phyloP scores from a whole-genome alignment of 2,888 invertebrate species.

The Pseudococcus viburni region DNA sequence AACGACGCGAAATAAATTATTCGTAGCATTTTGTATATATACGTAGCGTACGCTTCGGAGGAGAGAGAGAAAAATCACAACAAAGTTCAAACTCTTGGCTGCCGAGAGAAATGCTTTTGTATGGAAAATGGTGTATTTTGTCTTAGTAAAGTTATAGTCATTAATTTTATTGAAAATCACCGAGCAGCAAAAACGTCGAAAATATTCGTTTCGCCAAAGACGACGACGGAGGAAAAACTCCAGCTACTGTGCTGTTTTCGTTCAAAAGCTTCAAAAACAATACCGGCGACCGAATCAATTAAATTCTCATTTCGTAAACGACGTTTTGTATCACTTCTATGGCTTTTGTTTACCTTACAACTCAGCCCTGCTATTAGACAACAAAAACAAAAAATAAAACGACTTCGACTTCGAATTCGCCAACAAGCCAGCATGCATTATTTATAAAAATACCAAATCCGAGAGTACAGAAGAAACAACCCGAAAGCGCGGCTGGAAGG shows the following conservation, averaged over 20 bases:
- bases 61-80: conserved; percentile 51
- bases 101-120: conserved; percentile 42
- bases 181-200: conserved; percentile 30
- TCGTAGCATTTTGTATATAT: conserved; percentile 15
- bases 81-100: conserved; percentile 29
- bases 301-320: conserved; percentile 57
- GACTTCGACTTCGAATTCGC: background rate
- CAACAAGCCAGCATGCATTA: conserved; percentile 4
- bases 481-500: background rate
- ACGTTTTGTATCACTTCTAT: conserved; percentile 43
- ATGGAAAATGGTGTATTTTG: conserved; percentile 50
- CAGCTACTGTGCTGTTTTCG: background rate
- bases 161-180: conserved; percentile 55
- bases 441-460: conserved; percentile 23
- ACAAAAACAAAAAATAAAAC: conserved; percentile 33
- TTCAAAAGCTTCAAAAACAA: conserved; percentile 32
- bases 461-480: background rate
- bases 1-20: conserved; percentile 44
- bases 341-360: conserved; percentile 46
- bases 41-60: conserved; percentile 12
- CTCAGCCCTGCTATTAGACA: conserved; percentile 39
- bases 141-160: conserved; percentile 55
- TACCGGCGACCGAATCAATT: conserved; percentile 39
- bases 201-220: conserved; percentile 24
- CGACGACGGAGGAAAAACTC: background rate